A percentile compares a stretch with the other conserved stretches of the same genome.
Conservation (phyloP, 2,888 invertebrate species). For the Andrena hattorfiana region DNA sequence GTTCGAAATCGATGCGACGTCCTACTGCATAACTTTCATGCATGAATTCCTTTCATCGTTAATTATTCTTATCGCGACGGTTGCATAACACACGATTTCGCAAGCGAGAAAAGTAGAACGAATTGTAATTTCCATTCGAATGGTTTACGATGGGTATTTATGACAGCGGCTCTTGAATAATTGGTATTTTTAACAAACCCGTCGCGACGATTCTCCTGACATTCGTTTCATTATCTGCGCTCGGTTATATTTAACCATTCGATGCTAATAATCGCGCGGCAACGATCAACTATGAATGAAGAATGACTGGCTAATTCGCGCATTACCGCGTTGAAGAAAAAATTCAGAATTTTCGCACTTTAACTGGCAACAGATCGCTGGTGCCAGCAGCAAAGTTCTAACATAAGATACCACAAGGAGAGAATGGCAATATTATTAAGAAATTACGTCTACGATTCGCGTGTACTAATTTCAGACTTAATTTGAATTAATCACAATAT, state of each 20-base stretch:
- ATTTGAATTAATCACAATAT: too few species aligned
- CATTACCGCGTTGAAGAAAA: neutral
- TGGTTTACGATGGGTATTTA: neutral
- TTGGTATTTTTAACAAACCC: neutral
- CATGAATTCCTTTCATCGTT: conserved; percentile 20
- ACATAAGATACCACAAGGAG: too few species aligned
- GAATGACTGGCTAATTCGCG: neutral
- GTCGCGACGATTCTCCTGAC: neutral
- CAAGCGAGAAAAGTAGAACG: conserved; percentile 30
- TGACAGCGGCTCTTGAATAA: neutral
- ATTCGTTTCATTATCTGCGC: neutral
- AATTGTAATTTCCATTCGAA: conserved; percentile 20
- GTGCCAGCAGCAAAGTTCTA: too few species aligned
- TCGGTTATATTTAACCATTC: neutral
- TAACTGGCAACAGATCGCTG: too few species aligned
- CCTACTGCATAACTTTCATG: neutral
- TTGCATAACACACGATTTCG: conserved; percentile 9
- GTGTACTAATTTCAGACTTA: too few species aligned
- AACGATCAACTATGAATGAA: neutral
- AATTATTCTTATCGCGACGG: conserved; percentile 25
- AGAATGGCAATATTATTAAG: too few species aligned
- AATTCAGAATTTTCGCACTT: neutral
- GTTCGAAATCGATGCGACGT: neutral
- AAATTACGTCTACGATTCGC: too few species aligned
- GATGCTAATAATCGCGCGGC: neutral